Percentiles rank a stretch among this genome's conserved stretches.
Conservation (phyloP, 2,113 vertebrate genomes). For the Thymallus thymallus region DNA sequence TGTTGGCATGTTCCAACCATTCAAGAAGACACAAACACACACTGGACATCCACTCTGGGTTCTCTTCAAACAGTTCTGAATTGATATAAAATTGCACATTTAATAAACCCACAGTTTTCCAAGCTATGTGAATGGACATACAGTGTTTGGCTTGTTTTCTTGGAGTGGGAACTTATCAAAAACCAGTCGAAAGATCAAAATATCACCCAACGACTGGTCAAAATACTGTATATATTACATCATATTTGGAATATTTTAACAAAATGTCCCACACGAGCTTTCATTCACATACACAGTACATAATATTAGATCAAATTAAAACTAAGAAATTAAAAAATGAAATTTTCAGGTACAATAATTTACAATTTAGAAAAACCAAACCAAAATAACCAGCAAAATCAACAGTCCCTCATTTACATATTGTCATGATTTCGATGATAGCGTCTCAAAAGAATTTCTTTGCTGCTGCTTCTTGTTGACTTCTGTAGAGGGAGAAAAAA, state of each 20-base stretch:
- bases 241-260: constrained; percentile 40
- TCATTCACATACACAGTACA: constrained; percentile 55
- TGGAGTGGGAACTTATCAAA: constrained; percentile 35
- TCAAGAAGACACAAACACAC: constrained; percentile 39
- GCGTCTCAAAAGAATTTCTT: constrained; percentile 96
- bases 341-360: constrained; percentile 73
- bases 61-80: constrained; percentile 30
- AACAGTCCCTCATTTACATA: constrained; percentile 74
- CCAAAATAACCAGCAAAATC: constrained; percentile 58
- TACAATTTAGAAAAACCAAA: constrained; percentile 58
- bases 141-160: constrained; percentile 33
- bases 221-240: constrained; percentile 68
- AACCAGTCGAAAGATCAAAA: constrained; percentile 17
- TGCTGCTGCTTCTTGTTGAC: constrained; percentile 96
- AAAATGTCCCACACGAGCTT: constrained; percentile 36
- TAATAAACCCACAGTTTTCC: constrained; percentile 58
- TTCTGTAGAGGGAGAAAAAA: constrained; percentile 71
- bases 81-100: constrained; percentile 64
- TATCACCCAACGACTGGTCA: constrained; percentile 23
- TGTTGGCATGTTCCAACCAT: constrained; percentile 40
- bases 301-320: constrained; percentile 66
- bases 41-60: constrained; percentile 17
- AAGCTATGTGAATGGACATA: constrained; percentile 27
- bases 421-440: constrained; percentile 29
- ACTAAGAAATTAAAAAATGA: constrained; percentile 54